Conservation (phyloP, 2,113 vertebrate genomes). For the Chroicocephalus ridibundus region DNA sequence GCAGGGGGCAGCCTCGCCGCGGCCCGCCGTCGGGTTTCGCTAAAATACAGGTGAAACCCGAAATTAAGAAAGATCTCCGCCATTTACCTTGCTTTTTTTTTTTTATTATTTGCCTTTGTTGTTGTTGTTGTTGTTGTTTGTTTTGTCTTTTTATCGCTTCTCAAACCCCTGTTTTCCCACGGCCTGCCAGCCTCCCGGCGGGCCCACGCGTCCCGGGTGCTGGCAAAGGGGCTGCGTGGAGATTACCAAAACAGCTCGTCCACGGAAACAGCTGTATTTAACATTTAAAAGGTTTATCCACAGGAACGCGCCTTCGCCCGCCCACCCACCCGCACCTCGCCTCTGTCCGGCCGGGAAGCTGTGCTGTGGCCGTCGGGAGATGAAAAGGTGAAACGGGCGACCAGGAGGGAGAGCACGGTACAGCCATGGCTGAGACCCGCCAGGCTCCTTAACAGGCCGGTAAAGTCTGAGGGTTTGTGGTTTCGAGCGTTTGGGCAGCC, state of each 20-base stretch:
- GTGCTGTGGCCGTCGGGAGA: not conserved
- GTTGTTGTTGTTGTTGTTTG: too few species aligned
- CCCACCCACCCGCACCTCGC: too few species aligned
- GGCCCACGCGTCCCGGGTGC: accelerated
- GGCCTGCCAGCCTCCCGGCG: not conserved
- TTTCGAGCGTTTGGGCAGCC: not conserved
- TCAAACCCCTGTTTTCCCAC: not conserved
- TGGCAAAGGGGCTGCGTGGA: not conserved
- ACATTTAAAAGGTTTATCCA: not conserved
- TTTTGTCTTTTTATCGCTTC: not conserved
- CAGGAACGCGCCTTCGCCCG: not conserved
- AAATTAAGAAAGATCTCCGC: not conserved
- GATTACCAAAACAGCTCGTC: not conserved
- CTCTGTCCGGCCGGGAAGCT: not conserved
- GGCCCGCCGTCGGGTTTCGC: not conserved
- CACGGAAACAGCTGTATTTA: not conserved
- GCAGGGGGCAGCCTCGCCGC: not conserved
- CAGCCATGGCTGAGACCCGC: not conserved
- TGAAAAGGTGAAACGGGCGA: not conserved
- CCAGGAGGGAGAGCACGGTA: not conserved
- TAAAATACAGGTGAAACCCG: not conserved
- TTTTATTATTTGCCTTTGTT: too few species aligned
- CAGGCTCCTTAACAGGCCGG: not conserved
- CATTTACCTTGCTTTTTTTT: not conserved
- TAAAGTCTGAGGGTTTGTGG: not conserved